Percentiles rank a stretch among this genome's conserved stretches.
Evolutionary conservation across 2,797 vertebrate genomes (phyloP).

Genomic region (Sebastes miniatus): DNA sequence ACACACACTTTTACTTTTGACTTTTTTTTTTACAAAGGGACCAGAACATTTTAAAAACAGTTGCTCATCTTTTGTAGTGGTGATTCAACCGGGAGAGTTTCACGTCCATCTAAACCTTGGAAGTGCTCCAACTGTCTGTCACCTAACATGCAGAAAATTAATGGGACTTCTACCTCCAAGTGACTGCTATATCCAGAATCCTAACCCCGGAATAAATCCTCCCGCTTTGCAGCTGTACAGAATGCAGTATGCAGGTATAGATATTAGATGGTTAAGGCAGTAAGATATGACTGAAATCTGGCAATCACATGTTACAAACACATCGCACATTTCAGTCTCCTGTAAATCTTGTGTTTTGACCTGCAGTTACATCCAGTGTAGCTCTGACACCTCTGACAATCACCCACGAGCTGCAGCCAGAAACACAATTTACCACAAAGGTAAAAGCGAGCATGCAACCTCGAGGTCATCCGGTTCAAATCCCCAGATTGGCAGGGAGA

Average conservation of each 20-base stretch:
- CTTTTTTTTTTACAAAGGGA: neutral
- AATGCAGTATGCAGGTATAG: neutral
- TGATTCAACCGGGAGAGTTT: neutral
- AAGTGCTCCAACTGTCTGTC: neutral
- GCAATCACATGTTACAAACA: neutral
- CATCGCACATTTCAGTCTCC: neutral
- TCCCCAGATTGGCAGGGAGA: slow-evolving; percentile 13
- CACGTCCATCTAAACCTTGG: neutral
- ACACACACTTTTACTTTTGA: neutral
- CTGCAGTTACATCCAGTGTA: slow-evolving; percentile 15
- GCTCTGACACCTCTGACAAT: slow-evolving; percentile 12
- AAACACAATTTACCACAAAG: slow-evolving; percentile 16
- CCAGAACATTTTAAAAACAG: neutral
- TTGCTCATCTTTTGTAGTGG: neutral
- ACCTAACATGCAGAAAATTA: neutral
- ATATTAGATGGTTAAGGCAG: neutral
- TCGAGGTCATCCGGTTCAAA: slow-evolving; percentile 41
- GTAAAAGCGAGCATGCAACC: slow-evolving; percentile 16
- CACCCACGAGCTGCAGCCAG: neutral
- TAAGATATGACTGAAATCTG: neutral
- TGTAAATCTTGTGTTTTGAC: slow-evolving; percentile 9
- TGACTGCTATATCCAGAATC: neutral
- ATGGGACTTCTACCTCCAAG: neutral
- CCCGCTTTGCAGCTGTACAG: neutral
- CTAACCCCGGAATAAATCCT: neutral